Evolutionary conservation across 2,797 vertebrate species (phyloP), one percentile per base, ranked within the genome.

Genomic region (Coilia nasus): DNA sequence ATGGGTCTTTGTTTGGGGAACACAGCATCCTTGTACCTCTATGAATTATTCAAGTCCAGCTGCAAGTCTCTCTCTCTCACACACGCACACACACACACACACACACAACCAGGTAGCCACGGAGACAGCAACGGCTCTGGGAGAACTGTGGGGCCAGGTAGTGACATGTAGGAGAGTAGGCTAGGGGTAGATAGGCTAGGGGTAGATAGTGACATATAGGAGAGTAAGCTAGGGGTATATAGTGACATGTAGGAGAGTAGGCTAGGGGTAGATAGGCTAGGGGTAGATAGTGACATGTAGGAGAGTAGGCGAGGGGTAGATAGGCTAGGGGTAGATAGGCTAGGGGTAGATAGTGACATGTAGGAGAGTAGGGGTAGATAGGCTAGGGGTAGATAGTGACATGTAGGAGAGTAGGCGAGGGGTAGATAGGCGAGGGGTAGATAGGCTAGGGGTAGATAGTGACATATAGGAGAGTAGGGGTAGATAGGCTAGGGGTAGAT

Each of bases 21-120:
- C 94, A 96, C 94, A 95, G 93, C 85, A 94, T 93, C 94, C 93
- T 95, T 96, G 94, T 96, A 91, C 94, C 92, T 92, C 94, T 93
- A 95, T 96, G 95, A 92, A 92, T 96, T 95, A 96, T 96, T 94
- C 94, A 96, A 95, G 93, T 95, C 95, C 95, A 96, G 95, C 95
- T 96, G 94, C 93, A 92, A 94, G 94, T 19, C 31, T 35, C 14
- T 6, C 2, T 17, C 12, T 15, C 67, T 94, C 94, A 87, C 84
- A 89, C 93, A 93, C 92, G 95, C 94, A 95, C 93, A 95, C 50
- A 54, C 50, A 41, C 67, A 17, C 31, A 28, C 3, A 67, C 93
- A 93, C 92, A 95, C 94, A 95, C 93, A 95, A 92, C 93, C 92
- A 91, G 90, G 94, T 93, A 94, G 94, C 94, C 94, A 94, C 93